Base-by-base conservation (phyloP, 2,113 vertebrate genomes). In the Coracopsis vasa region DNA sequence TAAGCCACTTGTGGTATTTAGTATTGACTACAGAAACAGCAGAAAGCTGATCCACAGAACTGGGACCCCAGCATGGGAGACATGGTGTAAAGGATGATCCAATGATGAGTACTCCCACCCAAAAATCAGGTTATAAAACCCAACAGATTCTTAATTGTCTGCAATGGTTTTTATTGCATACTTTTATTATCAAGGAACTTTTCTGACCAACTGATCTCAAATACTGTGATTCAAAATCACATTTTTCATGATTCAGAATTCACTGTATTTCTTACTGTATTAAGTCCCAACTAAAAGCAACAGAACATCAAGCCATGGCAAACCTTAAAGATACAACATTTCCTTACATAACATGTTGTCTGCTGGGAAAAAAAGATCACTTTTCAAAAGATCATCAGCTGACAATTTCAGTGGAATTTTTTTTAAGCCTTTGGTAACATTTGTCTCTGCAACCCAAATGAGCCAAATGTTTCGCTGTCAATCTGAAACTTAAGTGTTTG, bases 401-500 rank as follows among this genome's bases (percentile, higher is more conserved):
- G 88, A 78, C 60, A 95, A 65, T 86, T 90, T 65, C 69, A 86
- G 29, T 27, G 69, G 29, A 16, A 3, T 20, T 51, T 77, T 73
- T 67, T 94, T 37, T 17, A 24, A 86, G 37, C 73, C 71, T 78
- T 70, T 11, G 12, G 60, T 80, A 83, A 56, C 80, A 83, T 78
- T 81, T 91, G 87, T 78, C 54, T 71, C 39, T 69, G 56, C 29
- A 95, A 88, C 33, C 67, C 79, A 83, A 80, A 79, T 5, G 42
- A 90, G 88, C 82, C 95, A 96, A 96, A 88, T 74, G 73, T 88
- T 94, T 89, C 56, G 5, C 88, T 95, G 91, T 89, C 94, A 92
- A 92, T 88, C 64, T 83, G 79, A 86, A 95, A 88, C 31, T 58
- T 35, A 23, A 86, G 64, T 71, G 83, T 90, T 93, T 72, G 41